Percentiles rank a stretch among this genome's conserved stretches.
Evolutionary conservation across 2,113 vertebrate genomes (phyloP).

Genomic region (Gnathonemus longibarbis): DNA sequence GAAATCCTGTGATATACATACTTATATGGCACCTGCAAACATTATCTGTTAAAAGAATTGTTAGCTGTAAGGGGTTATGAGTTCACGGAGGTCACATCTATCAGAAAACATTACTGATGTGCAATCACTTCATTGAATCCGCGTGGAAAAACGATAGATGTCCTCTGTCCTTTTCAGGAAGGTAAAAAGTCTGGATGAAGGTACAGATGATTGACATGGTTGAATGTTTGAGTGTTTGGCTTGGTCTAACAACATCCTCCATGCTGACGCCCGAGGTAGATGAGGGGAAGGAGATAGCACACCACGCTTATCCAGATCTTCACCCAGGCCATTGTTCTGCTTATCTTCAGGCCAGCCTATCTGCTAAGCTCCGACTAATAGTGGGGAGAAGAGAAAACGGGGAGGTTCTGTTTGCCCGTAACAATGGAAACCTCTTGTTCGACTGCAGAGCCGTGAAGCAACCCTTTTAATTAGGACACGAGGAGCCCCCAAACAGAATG

Average conservation of each 20-base stretch:
- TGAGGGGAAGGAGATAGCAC: constrained; percentile 15
- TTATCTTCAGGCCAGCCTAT: constrained; percentile 21
- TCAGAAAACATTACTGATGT: not conserved
- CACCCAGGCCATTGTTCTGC: constrained; percentile 21
- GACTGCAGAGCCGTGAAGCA: constrained; percentile 2
- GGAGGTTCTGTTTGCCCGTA: constrained; percentile 4
- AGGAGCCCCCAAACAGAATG: not conserved
- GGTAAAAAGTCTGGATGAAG: not conserved
- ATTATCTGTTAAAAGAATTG: not conserved
- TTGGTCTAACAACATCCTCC: constrained; percentile 27
- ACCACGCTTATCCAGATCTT: constrained; percentile 9
- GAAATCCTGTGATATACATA: not conserved
- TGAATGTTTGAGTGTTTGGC: constrained; percentile 25
- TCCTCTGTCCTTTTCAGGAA: not conserved
- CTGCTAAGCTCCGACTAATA: constrained; percentile 5
- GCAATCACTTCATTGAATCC: not conserved
- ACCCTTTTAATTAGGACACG: not conserved
- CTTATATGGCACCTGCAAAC: not conserved
- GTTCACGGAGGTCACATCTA: not conserved
- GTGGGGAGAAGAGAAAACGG: not conserved
- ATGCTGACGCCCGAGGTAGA: not conserved
- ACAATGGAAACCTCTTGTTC: constrained; percentile 14
- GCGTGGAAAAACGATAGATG: not conserved
- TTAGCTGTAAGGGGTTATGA: not conserved
- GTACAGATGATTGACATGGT: constrained; percentile 12